Base-by-base conservation (phyloP, 2,888 invertebrate species). In the Athrips mouffetella region DNA sequence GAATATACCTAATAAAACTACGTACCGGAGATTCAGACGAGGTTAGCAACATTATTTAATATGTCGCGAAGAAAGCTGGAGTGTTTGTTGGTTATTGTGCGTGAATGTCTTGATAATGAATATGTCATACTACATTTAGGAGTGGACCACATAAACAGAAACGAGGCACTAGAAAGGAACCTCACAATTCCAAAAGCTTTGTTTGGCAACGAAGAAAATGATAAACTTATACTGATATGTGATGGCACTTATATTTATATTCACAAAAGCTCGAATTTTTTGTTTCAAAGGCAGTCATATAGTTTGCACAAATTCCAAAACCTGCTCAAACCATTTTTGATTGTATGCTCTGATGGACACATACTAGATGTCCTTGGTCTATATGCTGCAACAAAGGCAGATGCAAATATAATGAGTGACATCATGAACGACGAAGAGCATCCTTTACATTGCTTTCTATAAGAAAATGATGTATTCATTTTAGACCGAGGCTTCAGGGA, bases 171-270 rank as follows among this genome's bases (percentile, higher is more conserved):
- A n/a, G 35, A 31, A 11, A 49, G 46, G 27, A 51, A 54, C 37
- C 29, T 54, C 16, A 20, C 40, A 8, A 37, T 54, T 21, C 50
- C 54, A 47, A 54, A 44, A 48, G 27, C 25, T 18, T 30, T 52
- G 25, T 53, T 49, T 48, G 54, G 54, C 33, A 50, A 50, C 44
- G 39, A 49, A 23, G 7, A 49, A 11, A 49, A 46, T 31, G 6
- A 11, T 6, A 49, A 42, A 44, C 40, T 33, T 5, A 51, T 51
- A 10, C 11, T 41, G 10, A 51, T 48, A 13, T 51, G 45, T 13
- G 51, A 48, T 37, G 53, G 51, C 20, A 51, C 51, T 8, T 48
- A 51, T 49, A 48, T 54, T 15, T 51, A 51, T 45, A 51, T 54
- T 27, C 15, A 53, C 13, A 53, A 53, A 46, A 53, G 53, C 30